phyloP scores from a whole-genome alignment of 53 echinoderm and acorn worm species.

The Patiria pectinifera region DNA sequence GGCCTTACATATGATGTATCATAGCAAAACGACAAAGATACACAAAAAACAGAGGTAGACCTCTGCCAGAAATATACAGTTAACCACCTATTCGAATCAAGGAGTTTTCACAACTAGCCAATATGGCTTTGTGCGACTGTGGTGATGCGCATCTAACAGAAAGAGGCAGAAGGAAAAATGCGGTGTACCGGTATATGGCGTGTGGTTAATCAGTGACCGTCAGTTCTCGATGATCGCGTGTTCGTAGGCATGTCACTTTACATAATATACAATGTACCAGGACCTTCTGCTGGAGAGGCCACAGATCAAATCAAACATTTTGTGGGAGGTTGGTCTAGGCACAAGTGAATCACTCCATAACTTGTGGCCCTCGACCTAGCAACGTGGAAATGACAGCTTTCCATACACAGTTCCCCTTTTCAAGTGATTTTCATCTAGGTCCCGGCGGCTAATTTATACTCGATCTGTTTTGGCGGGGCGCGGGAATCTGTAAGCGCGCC shows the following conservation, averaged over 20 bases:
- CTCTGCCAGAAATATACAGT: no score
- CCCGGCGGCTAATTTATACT: neutral
- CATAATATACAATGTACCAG: no score
- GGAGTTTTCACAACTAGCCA: no score
- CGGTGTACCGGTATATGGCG: neutral
- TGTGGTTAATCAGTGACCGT: conserved; percentile 2
- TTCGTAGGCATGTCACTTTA: neutral
- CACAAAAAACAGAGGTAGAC: no score
- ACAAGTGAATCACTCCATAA: neutral
- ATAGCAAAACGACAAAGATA: no score
- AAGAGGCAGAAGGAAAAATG: neutral
- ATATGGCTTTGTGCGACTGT: neutral
- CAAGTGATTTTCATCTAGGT: conserved; percentile 1
- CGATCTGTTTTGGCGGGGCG: neutral
- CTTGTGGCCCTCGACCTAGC: neutral
- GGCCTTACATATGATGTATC: no score
- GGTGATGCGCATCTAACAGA: neutral
- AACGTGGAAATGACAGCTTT: neutral
- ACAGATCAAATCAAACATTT: neutral
- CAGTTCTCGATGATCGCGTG: neutral
- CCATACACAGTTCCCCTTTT: neutral
- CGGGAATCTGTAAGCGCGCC: neutral
- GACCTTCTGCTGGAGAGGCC: neutral
- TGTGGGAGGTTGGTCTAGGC: neutral
- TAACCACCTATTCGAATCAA: no score